A percentile compares a stretch with the other conserved stretches of the same genome.
phyloP scores from a whole-genome alignment of 2,888 invertebrate species.

The Hirudinaria manillensis region DNA sequence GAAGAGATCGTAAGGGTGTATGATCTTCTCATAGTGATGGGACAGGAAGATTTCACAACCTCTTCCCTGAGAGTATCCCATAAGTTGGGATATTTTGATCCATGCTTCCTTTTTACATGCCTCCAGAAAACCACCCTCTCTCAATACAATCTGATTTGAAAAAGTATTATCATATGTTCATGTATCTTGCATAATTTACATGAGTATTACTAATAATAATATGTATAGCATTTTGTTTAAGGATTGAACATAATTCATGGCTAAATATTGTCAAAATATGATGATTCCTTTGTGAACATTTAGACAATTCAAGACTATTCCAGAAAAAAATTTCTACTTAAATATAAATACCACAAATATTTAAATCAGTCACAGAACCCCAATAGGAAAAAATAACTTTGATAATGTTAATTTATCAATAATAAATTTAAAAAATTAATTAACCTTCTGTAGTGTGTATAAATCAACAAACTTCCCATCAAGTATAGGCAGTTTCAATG shows the following conservation, averaged over 20 bases:
- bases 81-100: constrained; percentile 77
- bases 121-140: constrained; percentile 72
- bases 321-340: constrained; percentile 5
- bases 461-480: constrained; percentile 87
- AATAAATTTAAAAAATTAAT: constrained; percentile 19
- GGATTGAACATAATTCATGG: too few species aligned
- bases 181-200: too few species aligned
- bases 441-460: constrained; percentile 72
- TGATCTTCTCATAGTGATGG: constrained; percentile 82
- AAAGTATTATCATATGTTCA: constrained; percentile 46
- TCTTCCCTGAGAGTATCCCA: constrained; percentile 81
- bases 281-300: too few species aligned
- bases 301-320: background rate
- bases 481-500: constrained; percentile 70
- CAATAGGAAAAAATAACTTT: background rate
- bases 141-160: constrained; percentile 47
- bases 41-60: constrained; percentile 68
- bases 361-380: constrained; percentile 4
- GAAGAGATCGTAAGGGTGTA: constrained; percentile 89
- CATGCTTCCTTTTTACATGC: constrained; percentile 82
- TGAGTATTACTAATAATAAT: too few species aligned
- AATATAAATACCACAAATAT: background rate
- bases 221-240: too few species aligned
- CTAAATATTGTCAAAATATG: too few species aligned
- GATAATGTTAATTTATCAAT: constrained; percentile 1